phyloP scores from a whole-genome alignment of 2,888 invertebrate species.

The Omphaloscelis lunosa region DNA sequence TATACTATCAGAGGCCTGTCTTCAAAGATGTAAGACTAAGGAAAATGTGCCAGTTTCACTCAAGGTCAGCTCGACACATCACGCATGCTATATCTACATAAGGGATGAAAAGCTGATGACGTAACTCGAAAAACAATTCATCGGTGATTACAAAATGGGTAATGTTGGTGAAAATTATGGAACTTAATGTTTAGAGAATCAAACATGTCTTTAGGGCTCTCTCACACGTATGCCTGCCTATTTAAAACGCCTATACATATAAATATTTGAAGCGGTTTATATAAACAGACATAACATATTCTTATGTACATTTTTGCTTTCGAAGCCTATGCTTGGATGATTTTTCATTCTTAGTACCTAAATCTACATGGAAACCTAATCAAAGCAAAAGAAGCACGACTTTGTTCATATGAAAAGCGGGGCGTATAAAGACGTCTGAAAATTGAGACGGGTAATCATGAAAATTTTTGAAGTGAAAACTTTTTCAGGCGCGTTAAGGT shows the following conservation, averaged over 20 bases:
- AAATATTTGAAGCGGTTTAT: background rate
- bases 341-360: background rate
- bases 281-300: background rate
- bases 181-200: background rate
- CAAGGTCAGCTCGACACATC: conserved; percentile 12
- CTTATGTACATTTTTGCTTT: background rate
- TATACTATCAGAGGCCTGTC: conserved; percentile 16
- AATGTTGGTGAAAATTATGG: background rate
- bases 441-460: background rate
- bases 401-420: background rate
- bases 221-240: background rate
- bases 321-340: background rate
- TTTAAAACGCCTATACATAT: background rate
- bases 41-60: conserved; percentile 39
- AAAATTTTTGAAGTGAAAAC: too few species aligned
- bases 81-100: conserved; percentile 12
- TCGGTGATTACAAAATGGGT: background rate
- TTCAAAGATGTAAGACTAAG: conserved; percentile 9
- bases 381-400: background rate
- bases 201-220: too few species aligned
- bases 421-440: background rate
- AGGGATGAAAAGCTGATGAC: background rate
- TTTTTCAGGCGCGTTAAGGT: too few species aligned
- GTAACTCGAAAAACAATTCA: background rate
- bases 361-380: background rate